phyloP scores from a whole-genome alignment of 2,888 invertebrate species.

The Drosophila suboccidentalis region DNA sequence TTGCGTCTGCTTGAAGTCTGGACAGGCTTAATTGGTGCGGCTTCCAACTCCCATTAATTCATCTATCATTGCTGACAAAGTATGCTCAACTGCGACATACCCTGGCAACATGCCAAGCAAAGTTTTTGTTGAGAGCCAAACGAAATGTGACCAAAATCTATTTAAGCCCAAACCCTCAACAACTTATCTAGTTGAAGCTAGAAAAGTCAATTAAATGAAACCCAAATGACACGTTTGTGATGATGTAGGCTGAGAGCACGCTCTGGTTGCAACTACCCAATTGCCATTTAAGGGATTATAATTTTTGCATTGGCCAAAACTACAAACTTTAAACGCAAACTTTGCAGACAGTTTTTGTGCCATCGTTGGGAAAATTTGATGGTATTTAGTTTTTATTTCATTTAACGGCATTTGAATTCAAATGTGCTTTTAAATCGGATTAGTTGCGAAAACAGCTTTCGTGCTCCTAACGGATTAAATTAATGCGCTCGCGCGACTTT shows the following conservation, averaged over 20 bases:
- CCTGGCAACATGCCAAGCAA: conserved; percentile 1
- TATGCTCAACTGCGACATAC: conserved; percentile 14
- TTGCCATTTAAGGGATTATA: conserved; percentile 77
- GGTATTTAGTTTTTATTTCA: conserved; percentile 64
- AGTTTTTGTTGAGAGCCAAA: not conserved
- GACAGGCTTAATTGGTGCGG: conserved; percentile 66
- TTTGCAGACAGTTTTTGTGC: conserved; percentile 78
- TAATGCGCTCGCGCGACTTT: conserved; percentile 60
- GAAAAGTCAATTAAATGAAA: conserved; percentile 10
- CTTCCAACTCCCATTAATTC: conserved; percentile 32
- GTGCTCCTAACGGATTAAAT: conserved; percentile 72
- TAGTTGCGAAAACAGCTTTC: conserved; percentile 71
- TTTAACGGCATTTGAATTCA: conserved; percentile 77
- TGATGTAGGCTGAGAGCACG: not conserved
- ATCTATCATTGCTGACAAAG: conserved; percentile 35
- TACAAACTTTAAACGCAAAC: conserved; percentile 65
- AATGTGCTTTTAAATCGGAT: conserved; percentile 81
- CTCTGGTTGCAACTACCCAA: conserved; percentile 29
- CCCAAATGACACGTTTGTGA: conserved; percentile 1
- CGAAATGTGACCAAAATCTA: not conserved
- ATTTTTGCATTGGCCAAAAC: conserved; percentile 62
- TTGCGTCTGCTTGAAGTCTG: conserved; percentile 65
- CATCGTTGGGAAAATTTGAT: conserved; percentile 36
- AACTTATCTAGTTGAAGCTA: not conserved
- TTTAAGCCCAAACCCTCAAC: not conserved